Evolutionary conservation across 1,140 invertebrate genomes (phyloP), one percentile per base, ranked within the genome.

Genomic region (Pogonognathellus flavescens): DNA sequence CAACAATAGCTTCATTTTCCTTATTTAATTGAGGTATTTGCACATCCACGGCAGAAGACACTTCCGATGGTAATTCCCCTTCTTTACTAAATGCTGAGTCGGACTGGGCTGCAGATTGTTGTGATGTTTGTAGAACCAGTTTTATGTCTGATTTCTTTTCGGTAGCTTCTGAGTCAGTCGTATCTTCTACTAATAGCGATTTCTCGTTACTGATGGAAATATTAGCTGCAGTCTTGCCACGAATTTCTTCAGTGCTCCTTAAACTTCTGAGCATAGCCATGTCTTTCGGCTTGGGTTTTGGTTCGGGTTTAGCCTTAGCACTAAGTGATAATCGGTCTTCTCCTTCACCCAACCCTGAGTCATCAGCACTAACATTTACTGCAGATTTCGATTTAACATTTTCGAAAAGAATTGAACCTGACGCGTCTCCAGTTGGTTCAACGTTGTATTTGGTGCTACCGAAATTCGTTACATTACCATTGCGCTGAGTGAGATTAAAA

Each of bases 211-310:
- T 50, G 14, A 49, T 50, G 41, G 70, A 76, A 16, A n/a, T 13
- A 49, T 18, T 76, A 76, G 70, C 41, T 59, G 70, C 83, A 72
- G 82, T 84, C 83, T 84, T 84, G 57, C 49, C 82, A 16, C 57
- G 53, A 83, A 49, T 83, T 83, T 83, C 82, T 14, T 62, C 70
- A 25, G 11, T 50, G 57, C 53, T 84, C 57, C 83, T 84, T 55
- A 59, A 31, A 80, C 50, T 84, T 80, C 83, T 52, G 14, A 76
- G 76, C 8, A 85, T 52, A 18, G 82, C 81, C 82, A 84, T 84
- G 84, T 83, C 85, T 80, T 84, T 80, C n/a, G 85, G 85, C 18
- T 86, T 84, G 16, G 81, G 85, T 57, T 84, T 62, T n/a, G 82
- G 81, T 83, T 86, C 72, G 1, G 85, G 66, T 86, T 89, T 70